Evolutionary conservation across 2,888 invertebrate species (phyloP).

Genomic region (Sphinx pinastri): DNA sequence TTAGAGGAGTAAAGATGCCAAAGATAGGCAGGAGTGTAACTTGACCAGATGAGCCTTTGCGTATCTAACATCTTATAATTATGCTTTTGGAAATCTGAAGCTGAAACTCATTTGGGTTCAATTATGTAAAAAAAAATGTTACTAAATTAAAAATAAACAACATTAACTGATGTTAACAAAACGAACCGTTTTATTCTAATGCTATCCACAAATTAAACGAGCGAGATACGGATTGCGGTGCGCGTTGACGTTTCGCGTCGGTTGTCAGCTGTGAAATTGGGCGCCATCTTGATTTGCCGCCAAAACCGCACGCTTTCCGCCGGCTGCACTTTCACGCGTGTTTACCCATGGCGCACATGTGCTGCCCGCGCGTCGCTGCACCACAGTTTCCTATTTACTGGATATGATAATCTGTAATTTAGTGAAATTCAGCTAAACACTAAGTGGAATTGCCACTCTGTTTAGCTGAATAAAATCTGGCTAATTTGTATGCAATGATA

Average conservation of each 20-base stretch:
- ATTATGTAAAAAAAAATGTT: no score
- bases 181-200: not conserved
- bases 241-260: constrained; percentile 44
- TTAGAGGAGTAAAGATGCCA: no score
- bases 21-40: no score
- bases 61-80: no score
- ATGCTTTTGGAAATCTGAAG: no score
- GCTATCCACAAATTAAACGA: constrained; percentile 15
- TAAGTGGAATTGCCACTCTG: no score
- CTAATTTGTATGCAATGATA: no score
- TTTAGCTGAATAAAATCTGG: no score
- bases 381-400: constrained; percentile 3
- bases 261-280: constrained; percentile 49
- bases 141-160: not conserved
- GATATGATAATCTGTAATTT: not conserved
- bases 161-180: not conserved
- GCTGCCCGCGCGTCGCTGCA: not conserved
- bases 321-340: constrained; percentile 47
- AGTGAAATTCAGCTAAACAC: not conserved
- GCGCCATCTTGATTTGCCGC: constrained; percentile 52
- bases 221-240: constrained; percentile 30
- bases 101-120: no score
- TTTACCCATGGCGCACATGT: constrained; percentile 41
- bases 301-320: constrained; percentile 51
- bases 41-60: no score